These are phyloP conservation scores for Orycteropus afer DNA, from an alignment of 2,113 vertebrate species.

Conservation along the genomic window DNA sequence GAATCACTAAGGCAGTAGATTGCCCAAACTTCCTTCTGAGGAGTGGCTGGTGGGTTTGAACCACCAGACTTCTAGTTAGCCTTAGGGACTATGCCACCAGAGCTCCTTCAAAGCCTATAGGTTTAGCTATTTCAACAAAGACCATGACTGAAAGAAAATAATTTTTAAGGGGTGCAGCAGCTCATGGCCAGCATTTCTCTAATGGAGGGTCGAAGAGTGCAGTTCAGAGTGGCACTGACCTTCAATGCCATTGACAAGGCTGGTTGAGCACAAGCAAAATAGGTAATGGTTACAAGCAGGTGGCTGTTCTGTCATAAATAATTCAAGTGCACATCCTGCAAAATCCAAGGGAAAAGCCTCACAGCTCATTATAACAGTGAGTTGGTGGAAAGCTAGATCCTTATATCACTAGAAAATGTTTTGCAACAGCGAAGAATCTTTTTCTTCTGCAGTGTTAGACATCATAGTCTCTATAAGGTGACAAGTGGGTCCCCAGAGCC, in stretches of 20 bases:
- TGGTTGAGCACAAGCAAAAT: conserved; percentile 57
- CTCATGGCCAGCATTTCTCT: not conserved
- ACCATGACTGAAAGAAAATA: not conserved
- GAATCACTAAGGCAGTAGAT: too few relatives aligned
- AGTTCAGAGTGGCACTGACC: not conserved
- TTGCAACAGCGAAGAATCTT: conserved; percentile 77
- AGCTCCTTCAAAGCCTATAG: not conserved
- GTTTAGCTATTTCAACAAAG: conserved; percentile 17
- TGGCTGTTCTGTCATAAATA: conserved; percentile 71
- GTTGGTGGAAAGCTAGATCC: conserved; percentile 72
- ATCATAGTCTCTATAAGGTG: conserved; percentile 78
- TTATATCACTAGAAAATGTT: conserved; percentile 86
- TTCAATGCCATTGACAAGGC: conserved; percentile 28
- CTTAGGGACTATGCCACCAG: too few relatives aligned
- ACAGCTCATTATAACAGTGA: conserved; percentile 81
- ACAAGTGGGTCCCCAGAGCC: conserved; percentile 83
- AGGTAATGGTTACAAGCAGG: conserved; percentile 70
- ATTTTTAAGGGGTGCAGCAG: not conserved
- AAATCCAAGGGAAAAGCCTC: conserved; percentile 80
- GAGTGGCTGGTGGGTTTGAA: too few relatives aligned
- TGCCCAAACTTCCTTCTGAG: too few relatives aligned
- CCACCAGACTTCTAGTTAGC: too few relatives aligned
- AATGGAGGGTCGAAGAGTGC: not conserved
- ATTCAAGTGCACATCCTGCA: conserved; percentile 72
- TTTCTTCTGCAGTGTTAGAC: conserved; percentile 79